Evolutionary conservation across 2,888 invertebrate genomes (phyloP).

Genomic region (Tricholauxania praeusta): DNA sequence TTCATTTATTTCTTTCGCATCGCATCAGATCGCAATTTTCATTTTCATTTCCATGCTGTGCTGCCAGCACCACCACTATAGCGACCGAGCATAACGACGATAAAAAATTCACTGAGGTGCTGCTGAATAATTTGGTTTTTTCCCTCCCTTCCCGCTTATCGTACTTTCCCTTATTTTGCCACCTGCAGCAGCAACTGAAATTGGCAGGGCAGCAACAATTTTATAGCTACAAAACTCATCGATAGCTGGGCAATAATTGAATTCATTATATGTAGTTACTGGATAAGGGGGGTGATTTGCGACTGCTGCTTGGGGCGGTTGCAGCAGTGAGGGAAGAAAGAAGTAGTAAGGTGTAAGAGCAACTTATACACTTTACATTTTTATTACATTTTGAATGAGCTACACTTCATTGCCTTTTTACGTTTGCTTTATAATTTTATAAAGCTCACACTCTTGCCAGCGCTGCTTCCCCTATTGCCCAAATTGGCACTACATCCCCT

Average conservation of each 20-base stretch:
- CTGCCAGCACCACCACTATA: neutral
- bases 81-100: neutral
- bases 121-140: conserved; percentile 26
- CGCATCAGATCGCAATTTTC: conserved; percentile 12
- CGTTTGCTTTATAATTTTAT: conserved; percentile 4
- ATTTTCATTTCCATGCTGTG: conserved; percentile 2
- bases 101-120: conserved; percentile 30
- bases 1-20: conserved; percentile 24
- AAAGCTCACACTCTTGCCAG: neutral
- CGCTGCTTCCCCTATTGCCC: neutral
- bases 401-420: neutral
- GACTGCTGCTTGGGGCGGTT: too few species aligned
- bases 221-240: neutral
- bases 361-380: conserved; percentile 30
- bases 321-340: neutral
- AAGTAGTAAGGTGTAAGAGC: conserved; percentile 6
- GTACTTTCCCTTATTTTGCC: too few species aligned
- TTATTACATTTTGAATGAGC: conserved; percentile 20
- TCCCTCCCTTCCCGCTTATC: neutral
- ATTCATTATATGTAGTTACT: conserved; percentile 19
- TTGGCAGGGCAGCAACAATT: too few species aligned
- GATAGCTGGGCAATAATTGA: conserved; percentile 16
- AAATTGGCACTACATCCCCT: neutral
- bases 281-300: neutral
- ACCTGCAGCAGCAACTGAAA: too few species aligned